Evolutionary conservation across 2,888 invertebrate species (phyloP), one percentile per base, ranked within the genome.

Genomic region (Macrosoma leucophasiata): DNA sequence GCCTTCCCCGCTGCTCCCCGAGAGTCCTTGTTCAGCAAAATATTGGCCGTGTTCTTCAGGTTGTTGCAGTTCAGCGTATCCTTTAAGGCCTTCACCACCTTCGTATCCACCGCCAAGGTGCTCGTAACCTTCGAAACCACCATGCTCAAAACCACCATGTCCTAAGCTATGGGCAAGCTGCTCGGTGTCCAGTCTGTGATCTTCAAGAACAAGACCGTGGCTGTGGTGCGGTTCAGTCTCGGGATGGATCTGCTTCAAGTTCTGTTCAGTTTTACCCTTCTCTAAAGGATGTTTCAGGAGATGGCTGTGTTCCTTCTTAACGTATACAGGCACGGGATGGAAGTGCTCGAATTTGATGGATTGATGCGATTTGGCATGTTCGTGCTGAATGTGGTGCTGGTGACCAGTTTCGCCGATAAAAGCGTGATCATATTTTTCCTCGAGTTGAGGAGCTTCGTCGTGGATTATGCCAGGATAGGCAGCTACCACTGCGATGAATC

Each of bases 261-360:
- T 86, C 46, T 86, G 85, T 51, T 88, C 88, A 50, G 84, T 85
- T 48, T 87, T 86, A 29, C 90, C 89, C 49, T 88, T 85, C 55
- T 89, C 87, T 33, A 90, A 68, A 3, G 90, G 90, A 52, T 90
- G 88, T 51, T 90, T 86, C 3, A 90, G 58, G 38, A 89, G 69
- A 59, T 90, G 88, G 50, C 86, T 85, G 67, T 89, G 87, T 53
- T 90, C 89, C 52, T 90, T 89, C 73, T 90, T 90, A 4, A 89
- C 82, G 66, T 89, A 90, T 0, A 90, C 89, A 1, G 90, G 90
- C 1, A 90, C 90, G 1, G 90, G 86, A 54, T 90, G 90, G 75
- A 87, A 90, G 58, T 90, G 90, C 59, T 90, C 89, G 47, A 90
- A 87, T 52, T 90, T 89, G 46, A 90, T 87, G 36, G 88, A 89